Conservation (phyloP, 2,113 vertebrate genomes). For the Paramisgurnus dabryanus region DNA sequence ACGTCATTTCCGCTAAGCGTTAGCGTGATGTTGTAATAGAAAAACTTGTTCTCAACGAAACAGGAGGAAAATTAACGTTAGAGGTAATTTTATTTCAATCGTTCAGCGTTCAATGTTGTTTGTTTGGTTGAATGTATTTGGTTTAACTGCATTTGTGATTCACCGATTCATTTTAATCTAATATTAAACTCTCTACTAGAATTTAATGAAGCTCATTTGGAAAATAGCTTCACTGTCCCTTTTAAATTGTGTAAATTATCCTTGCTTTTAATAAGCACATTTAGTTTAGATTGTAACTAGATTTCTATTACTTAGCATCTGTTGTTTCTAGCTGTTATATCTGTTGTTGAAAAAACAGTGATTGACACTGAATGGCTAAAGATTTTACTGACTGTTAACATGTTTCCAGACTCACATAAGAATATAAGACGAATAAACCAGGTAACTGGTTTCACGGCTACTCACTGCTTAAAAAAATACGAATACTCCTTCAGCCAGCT, state of each 20-base stretch:
- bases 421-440: background rate
- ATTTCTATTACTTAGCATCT: background rate
- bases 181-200: background rate
- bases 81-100: background rate
- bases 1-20: slow-evolving; percentile 14
- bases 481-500: no score
- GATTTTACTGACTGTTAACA: background rate
- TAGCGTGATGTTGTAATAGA: background rate
- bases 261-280: background rate
- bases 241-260: no score
- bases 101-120: background rate
- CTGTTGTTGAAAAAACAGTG: background rate
- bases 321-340: background rate
- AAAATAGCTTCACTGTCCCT: background rate
- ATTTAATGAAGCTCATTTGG: background rate
- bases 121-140: background rate
- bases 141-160: background rate
- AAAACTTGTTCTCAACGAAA: slow-evolving; percentile 18
- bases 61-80: slow-evolving; percentile 5
- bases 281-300: background rate
- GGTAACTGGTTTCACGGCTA: no score
- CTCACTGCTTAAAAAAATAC: no score
- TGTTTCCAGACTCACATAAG: background rate
- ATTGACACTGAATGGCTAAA: background rate
- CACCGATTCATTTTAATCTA: background rate